Evolutionary conservation across 2,888 invertebrate genomes (phyloP).

Genomic region (Alviniconcha strummeri): DNA sequence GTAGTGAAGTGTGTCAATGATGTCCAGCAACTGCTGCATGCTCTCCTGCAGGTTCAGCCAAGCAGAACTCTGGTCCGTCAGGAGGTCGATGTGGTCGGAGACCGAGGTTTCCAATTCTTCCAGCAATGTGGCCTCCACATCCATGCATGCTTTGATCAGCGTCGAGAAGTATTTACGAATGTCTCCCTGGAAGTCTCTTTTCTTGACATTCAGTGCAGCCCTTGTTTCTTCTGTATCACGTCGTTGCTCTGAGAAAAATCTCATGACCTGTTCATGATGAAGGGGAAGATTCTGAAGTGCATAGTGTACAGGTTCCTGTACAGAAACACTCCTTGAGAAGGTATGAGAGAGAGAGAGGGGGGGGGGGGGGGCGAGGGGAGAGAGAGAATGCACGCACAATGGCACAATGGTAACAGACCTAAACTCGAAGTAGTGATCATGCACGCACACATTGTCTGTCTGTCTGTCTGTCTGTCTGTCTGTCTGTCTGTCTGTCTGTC

Average conservation of each 20-base stretch:
- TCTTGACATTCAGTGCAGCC: constrained; percentile 1
- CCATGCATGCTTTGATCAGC: constrained; percentile 34
- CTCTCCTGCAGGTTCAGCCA: constrained; percentile 17
- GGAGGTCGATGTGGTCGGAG: constrained; percentile 27
- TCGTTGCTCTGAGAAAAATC: constrained; percentile 27
- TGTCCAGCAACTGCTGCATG: constrained; percentile 24
- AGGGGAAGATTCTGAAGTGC: background rate
- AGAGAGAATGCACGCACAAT: background rate
- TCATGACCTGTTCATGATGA: constrained; percentile 13
- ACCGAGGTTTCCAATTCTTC: constrained; percentile 26
- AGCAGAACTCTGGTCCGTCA: constrained; percentile 11
- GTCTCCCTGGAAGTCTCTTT: constrained; percentile 1
- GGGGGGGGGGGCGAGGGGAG: too few species aligned
- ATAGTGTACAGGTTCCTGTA: background rate
- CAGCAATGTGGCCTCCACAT: constrained; percentile 24
- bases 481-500: too few species aligned
- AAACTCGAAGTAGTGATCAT: too few species aligned
- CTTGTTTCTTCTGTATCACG: constrained; percentile 5
- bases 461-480: too few species aligned
- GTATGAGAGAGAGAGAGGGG: too few species aligned
- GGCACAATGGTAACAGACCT: too few species aligned
- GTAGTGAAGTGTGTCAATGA: constrained; percentile 7
- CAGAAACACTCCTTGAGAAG: background rate
- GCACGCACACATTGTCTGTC: too few species aligned
- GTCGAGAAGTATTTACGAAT: constrained; percentile 24